These are phyloP conservation scores for Drosophila prosaltans DNA, from an alignment of 1,140 invertebrate species.

Conservation along the genomic window DNA sequence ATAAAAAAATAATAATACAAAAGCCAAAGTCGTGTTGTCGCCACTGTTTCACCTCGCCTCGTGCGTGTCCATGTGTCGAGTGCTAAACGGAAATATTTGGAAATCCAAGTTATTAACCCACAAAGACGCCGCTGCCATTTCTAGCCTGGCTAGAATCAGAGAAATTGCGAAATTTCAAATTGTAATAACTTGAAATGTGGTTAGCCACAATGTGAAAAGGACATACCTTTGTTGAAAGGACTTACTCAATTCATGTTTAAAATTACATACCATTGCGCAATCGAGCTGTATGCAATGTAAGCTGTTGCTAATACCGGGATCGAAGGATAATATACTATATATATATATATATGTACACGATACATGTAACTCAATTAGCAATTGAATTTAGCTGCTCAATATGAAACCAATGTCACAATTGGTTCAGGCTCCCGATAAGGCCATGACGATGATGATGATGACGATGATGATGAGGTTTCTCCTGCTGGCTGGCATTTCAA, in stretches of 20 bases:
- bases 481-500: slow-evolving; percentile 9
- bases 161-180: slow-evolving; percentile 16
- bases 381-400: slow-evolving; percentile 13
- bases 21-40: slow-evolving; percentile 43
- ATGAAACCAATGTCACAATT: slow-evolving; percentile 9
- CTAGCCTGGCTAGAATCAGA: neutral
- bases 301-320: no score
- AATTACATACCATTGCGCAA: slow-evolving; percentile 74
- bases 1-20: slow-evolving; percentile 71
- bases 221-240: no score
- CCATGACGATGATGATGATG: neutral
- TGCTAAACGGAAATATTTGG: slow-evolving; percentile 73
- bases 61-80: slow-evolving; percentile 42
- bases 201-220: slow-evolving; percentile 62
- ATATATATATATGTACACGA: neutral
- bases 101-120: slow-evolving; percentile 22
- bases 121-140: neutral
- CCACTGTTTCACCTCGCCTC: slow-evolving; percentile 35
- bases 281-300: slow-evolving; percentile 36
- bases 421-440: slow-evolving; percentile 15
- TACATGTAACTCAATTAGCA: slow-evolving; percentile 24
- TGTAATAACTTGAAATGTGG: slow-evolving; percentile 39
- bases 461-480: neutral
- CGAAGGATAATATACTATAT: neutral
- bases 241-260: slow-evolving; percentile 1